Conservation (phyloP, 2,888 invertebrate species). For the Lasioglossum villosulum region DNA sequence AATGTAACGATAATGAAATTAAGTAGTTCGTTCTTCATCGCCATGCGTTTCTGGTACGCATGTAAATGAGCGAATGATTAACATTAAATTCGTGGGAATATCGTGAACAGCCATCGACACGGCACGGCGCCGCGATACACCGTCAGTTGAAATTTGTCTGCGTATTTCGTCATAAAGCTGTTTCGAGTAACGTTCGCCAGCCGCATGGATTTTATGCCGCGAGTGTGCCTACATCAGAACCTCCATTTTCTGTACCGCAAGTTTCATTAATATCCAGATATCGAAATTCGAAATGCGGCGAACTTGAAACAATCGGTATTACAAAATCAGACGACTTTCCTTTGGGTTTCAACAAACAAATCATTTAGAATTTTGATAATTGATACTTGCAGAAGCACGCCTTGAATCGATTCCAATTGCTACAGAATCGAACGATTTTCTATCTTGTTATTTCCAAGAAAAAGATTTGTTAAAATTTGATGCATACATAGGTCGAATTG, state of each 20-base stretch:
- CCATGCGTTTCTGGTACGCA: conserved; percentile 24
- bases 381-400: neutral
- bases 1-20: conserved; percentile 46
- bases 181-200: neutral
- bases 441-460: neutral
- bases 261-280: conserved; percentile 31
- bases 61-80: conserved; percentile 55
- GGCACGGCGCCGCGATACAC: conserved; percentile 6
- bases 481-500: neutral
- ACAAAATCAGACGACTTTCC: neutral
- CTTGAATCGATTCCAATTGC: neutral
- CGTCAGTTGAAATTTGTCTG: conserved; percentile 41
- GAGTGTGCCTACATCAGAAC: conserved; percentile 30
- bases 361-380: neutral
- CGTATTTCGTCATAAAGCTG: conserved; percentile 42
- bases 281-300: conserved; percentile 1
- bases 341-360: neutral
- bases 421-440: neutral
- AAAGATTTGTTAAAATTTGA: neutral
- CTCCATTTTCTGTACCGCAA: conserved; percentile 29
- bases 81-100: conserved; percentile 54
- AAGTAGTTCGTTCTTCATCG: conserved; percentile 50
- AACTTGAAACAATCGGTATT: neutral
- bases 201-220: conserved; percentile 38
- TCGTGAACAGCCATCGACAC: conserved; percentile 39